These are phyloP conservation scores for Thecophora atra DNA, from an alignment of 2,888 invertebrate species.

Conservation along the genomic window DNA sequence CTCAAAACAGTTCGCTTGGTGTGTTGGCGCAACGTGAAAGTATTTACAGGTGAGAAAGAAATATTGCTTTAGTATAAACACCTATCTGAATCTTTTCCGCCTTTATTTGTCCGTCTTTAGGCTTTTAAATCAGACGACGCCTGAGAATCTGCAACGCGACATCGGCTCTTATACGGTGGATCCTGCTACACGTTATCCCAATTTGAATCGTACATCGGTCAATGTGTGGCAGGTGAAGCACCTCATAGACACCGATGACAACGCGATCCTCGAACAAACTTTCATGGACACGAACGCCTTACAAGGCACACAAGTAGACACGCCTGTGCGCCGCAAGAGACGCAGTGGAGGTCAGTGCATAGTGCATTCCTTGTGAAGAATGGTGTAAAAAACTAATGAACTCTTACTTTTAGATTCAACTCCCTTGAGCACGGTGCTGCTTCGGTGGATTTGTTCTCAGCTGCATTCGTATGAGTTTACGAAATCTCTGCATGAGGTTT, in stretches of 20 bases:
- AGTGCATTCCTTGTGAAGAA: slow-evolving; percentile 5
- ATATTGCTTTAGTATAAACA: neutral
- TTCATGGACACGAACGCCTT: slow-evolving; percentile 67
- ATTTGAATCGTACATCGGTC: slow-evolving; percentile 80
- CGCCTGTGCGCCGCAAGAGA: slow-evolving; percentile 65
- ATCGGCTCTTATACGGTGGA: slow-evolving; percentile 87
- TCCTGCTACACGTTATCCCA: slow-evolving; percentile 86
- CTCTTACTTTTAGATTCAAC: slow-evolving; percentile 52
- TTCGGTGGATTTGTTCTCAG: slow-evolving; percentile 65
- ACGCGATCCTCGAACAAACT: slow-evolving; percentile 69
- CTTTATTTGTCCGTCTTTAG: slow-evolving; percentile 40
- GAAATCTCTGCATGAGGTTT: slow-evolving; percentile 60
- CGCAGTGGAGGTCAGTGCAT: slow-evolving; percentile 60
- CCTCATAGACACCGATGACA: slow-evolving; percentile 78
- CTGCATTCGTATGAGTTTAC: slow-evolving; percentile 60
- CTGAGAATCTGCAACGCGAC: slow-evolving; percentile 93
- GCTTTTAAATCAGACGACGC: slow-evolving; percentile 89
- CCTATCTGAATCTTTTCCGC: neutral
- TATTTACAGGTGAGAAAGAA: slow-evolving; percentile 77
- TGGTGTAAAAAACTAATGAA: slow-evolving; percentile 7
- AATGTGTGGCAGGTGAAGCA: slow-evolving; percentile 79
- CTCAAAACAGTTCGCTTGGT: slow-evolving; percentile 71
- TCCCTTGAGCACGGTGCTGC: slow-evolving; percentile 61
- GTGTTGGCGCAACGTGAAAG: slow-evolving; percentile 95
- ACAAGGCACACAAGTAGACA: slow-evolving; percentile 75